Evolutionary conservation across 2,797 vertebrate genomes (phyloP).

Genomic region (Crenichthys baileyi): DNA sequence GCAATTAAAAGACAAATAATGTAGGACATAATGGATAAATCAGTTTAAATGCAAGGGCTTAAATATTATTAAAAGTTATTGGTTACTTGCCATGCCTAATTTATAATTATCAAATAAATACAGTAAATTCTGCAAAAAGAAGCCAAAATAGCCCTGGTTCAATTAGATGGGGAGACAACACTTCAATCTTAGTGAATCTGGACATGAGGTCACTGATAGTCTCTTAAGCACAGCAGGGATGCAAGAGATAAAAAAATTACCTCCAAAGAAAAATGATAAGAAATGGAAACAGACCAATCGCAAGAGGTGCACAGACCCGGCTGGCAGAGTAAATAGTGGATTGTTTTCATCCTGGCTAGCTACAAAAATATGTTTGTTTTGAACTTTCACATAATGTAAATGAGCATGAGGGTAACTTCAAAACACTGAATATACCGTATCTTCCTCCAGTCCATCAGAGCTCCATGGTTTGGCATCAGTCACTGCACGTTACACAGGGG

Average conservation of each 20-base stretch:
- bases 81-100: not conserved
- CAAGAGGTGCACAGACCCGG: slow-evolving; percentile 4
- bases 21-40: not conserved
- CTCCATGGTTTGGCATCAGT: slow-evolving; percentile 8
- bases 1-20: not conserved
- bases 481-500: not conserved
- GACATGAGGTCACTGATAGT: slow-evolving; percentile 21
- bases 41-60: not conserved
- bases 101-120: not conserved
- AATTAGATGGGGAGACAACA: not conserved
- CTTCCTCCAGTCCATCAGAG: not conserved
- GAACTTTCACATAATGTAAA: slow-evolving; percentile 18
- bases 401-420: not conserved
- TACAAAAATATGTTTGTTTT: slow-evolving; percentile 43
- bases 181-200: slow-evolving; percentile 40
- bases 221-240: slow-evolving; percentile 4
- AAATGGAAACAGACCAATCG: no score
- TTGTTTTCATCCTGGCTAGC: slow-evolving; percentile 25
- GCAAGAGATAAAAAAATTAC: slow-evolving; percentile 4
- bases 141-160: not conserved
- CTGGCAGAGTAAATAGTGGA: slow-evolving; percentile 17
- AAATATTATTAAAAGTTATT: not conserved
- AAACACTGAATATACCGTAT: not conserved
- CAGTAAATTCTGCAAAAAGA: not conserved
- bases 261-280: no score